Evolutionary conservation across 2,797 vertebrate species (phyloP).

Genomic region (Coregonus sp.): DNA sequence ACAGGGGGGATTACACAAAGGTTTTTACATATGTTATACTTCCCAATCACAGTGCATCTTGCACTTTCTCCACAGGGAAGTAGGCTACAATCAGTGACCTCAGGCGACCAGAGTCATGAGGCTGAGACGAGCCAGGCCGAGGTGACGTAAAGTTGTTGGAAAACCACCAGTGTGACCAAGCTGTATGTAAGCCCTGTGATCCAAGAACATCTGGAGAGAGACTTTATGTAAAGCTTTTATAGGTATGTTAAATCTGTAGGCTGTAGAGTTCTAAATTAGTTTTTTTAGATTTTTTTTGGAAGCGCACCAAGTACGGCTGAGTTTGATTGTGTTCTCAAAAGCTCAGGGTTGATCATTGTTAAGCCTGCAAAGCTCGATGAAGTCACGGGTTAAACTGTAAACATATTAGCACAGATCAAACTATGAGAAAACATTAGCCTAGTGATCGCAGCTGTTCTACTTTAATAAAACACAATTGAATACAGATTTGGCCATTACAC

Average conservation of each 20-base stretch:
- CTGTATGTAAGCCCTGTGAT: conserved; percentile 1
- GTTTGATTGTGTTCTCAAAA: not conserved
- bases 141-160: conserved; percentile 16
- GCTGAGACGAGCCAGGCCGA: conserved; percentile 18
- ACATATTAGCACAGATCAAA: not conserved
- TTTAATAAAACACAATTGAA: not conserved
- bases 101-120: conserved; percentile 41
- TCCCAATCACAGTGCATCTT: not conserved
- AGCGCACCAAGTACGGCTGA: not conserved
- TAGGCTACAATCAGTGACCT: conserved; percentile 53
- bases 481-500: not conserved
- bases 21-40: not conserved
- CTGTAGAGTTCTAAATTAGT: conserved; percentile 29
- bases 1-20: too few relatives aligned
- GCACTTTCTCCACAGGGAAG: too few relatives aligned
- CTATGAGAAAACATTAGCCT: not conserved
- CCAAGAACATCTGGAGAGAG: conserved; percentile 50
- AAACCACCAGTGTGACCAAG: not conserved
- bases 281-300: conserved; percentile 21
- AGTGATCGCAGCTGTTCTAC: not conserved
- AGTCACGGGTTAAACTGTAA: not conserved
- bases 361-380: not conserved
- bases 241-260: conserved; percentile 41
- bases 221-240: conserved; percentile 43
- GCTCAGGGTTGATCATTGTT: not conserved